Conservation (phyloP, 2,888 invertebrate genomes). For the Macaria notata region DNA sequence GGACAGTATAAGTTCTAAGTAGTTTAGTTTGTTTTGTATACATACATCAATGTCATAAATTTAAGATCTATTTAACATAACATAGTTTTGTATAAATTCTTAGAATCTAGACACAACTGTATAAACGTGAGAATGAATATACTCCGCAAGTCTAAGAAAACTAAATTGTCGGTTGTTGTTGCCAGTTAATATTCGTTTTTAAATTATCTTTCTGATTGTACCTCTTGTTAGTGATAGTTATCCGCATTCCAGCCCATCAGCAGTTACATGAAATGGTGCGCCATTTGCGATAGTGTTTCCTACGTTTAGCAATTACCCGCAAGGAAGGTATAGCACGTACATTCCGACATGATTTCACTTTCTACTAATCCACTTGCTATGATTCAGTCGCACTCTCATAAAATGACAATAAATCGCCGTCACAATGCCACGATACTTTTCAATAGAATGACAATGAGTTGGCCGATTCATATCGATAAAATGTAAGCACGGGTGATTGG, state of each 20-base stretch:
- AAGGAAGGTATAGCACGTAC: slow-evolving; percentile 9
- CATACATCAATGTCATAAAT: too few species aligned
- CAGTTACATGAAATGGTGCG: slow-evolving; percentile 9
- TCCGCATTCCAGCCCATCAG: slow-evolving; percentile 3
- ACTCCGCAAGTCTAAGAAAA: too few species aligned
- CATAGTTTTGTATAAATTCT: too few species aligned
- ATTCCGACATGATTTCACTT: slow-evolving; percentile 16
- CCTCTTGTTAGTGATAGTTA: too few species aligned
- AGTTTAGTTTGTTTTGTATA: too few species aligned
- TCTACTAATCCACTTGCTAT: slow-evolving; percentile 13
- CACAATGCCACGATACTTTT: slow-evolving; percentile 1
- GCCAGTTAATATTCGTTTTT: too few species aligned
- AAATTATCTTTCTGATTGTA: too few species aligned
- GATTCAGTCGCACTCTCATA: slow-evolving; percentile 14
- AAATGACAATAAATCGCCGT: slow-evolving; percentile 2
- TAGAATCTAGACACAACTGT: too few species aligned
- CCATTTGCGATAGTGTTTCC: slow-evolving; percentile 9
- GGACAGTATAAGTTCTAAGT: too few species aligned
- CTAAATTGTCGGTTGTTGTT: too few species aligned
- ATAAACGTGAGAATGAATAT: too few species aligned
- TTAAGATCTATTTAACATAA: too few species aligned
- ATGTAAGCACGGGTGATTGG: not conserved
- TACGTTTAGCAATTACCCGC: slow-evolving; percentile 8
- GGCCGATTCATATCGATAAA: slow-evolving; percentile 2
- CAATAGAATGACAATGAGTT: slow-evolving; percentile 2